Evolutionary conservation across 2,888 invertebrate genomes (phyloP).

Genomic region (Drosophila emarginata): DNA sequence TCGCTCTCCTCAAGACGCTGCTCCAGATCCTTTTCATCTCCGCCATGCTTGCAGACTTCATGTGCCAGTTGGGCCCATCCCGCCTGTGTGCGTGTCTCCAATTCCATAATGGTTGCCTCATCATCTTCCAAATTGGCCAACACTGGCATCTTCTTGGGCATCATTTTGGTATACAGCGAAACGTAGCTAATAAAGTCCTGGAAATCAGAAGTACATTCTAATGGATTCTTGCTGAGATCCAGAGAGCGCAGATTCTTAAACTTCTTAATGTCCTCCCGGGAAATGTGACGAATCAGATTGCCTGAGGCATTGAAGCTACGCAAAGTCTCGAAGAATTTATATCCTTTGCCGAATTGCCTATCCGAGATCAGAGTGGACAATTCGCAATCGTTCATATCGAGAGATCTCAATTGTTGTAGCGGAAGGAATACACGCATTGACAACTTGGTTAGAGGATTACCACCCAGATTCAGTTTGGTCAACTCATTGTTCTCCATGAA

Average conservation of each 20-base stretch:
- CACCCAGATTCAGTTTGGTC: slow-evolving; percentile 86
- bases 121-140: slow-evolving; percentile 71
- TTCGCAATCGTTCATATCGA: slow-evolving; percentile 88
- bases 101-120: slow-evolving; percentile 51
- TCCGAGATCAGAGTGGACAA: slow-evolving; percentile 87
- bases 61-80: slow-evolving; percentile 80
- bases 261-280: slow-evolving; percentile 72
- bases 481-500: slow-evolving; percentile 88
- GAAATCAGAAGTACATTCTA: slow-evolving; percentile 88
- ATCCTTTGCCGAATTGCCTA: slow-evolving; percentile 81
- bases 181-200: slow-evolving; percentile 85
- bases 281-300: slow-evolving; percentile 79
- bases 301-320: slow-evolving; percentile 84
- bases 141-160: slow-evolving; percentile 69
- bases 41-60: slow-evolving; percentile 79
- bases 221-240: slow-evolving; percentile 86
- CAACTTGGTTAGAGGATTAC: slow-evolving; percentile 87
- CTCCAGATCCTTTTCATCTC: slow-evolving; percentile 64
- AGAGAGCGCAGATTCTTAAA: slow-evolving; percentile 83
- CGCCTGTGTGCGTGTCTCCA: slow-evolving; percentile 61
- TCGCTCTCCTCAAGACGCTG: slow-evolving; percentile 67
- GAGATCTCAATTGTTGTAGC: slow-evolving; percentile 85
- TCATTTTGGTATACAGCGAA: slow-evolving; percentile 70
- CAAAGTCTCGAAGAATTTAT: slow-evolving; percentile 84
- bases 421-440: slow-evolving; percentile 87